Conservation (phyloP, 1,140 invertebrate species). For the Drosophila parvula region DNA sequence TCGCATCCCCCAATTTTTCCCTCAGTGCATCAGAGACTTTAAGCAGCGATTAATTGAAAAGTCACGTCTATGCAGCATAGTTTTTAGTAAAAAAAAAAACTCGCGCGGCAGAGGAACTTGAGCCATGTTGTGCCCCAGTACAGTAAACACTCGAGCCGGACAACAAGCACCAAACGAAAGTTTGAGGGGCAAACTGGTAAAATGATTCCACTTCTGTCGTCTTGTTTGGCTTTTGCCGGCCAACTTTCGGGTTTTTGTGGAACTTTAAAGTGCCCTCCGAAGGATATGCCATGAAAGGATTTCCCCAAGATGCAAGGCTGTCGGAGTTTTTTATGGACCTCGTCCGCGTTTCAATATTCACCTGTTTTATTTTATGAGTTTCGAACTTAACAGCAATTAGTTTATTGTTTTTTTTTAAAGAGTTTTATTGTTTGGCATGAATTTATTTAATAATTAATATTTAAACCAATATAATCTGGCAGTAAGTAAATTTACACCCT, state of each 20-base stretch:
- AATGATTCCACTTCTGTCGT: constrained; percentile 35
- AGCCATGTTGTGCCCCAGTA: constrained; percentile 30
- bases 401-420: too few species aligned
- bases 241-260: constrained; percentile 23
- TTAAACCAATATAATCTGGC: too few species aligned
- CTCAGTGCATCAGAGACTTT: constrained; percentile 3
- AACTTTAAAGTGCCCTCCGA: constrained; percentile 29
- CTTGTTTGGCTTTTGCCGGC: constrained; percentile 36
- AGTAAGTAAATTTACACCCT: too few species aligned
- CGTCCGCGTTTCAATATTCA: constrained; percentile 1
- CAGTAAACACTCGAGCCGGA: constrained; percentile 44
- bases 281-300: constrained; percentile 17
- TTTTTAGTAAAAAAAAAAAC: constrained; percentile 14
- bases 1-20: not conserved
- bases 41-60: constrained; percentile 42
- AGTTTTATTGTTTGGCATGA: too few species aligned
- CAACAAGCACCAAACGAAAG: constrained; percentile 28
- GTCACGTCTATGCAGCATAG: not conserved
- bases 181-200: constrained; percentile 28
- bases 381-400: not conserved
- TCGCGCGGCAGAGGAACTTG: constrained; percentile 14
- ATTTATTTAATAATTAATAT: not conserved
- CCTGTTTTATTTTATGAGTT: not conserved
- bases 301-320: too few species aligned
- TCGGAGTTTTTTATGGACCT: constrained; percentile 13